Base-by-base conservation (phyloP, 2,888 invertebrate species). In the Lycia hirtaria region DNA sequence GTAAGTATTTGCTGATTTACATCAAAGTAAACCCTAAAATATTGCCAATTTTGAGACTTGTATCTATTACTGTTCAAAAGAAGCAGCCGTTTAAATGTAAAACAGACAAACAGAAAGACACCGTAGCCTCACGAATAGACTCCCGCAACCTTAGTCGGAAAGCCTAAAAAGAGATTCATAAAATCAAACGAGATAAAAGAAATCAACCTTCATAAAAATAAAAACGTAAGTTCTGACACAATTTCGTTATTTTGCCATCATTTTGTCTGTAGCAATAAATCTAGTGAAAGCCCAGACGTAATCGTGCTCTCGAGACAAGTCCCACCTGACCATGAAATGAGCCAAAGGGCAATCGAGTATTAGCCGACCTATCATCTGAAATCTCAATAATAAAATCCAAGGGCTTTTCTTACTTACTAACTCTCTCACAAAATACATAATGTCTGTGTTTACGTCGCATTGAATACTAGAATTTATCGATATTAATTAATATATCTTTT, bases 331-430 rank as follows among this genome's bases (percentile, higher is more conserved):
- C 56, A 51, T 54, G 54, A 43, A 50, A 48, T 54, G 57, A 57
- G 26, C 40, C 12, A 48, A 57, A 57, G 52, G 54, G 20, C 51
- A 51, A 57, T 38, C 24, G 22, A 60, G 32, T 50, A 52, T 43
- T 59, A 19, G 20, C 20, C 28, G 24, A 24, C 44, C 49, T 56
- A 53, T 35, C 38, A 33, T 54, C 32, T 56, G 33, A 33, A 65
- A 57, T 60, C 62, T 62, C 24, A 53, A 49, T 53, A 58, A 56
- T 53, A 38, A 45, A 43, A 56, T 35, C 63, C 60, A 60, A 68
- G 62, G 65, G 64, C 64, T 67, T 67, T 65, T 64, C 66, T 30
- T 40, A 40, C 26, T 64, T 67, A 59, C 64, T 68, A 67, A 68
- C 58, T 71, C 61, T 62, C 61, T 65, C 54, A 56, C 60, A 5